Evolutionary conservation across 2,113 vertebrate species (phyloP).

Genomic region (Thomomys bottae): DNA sequence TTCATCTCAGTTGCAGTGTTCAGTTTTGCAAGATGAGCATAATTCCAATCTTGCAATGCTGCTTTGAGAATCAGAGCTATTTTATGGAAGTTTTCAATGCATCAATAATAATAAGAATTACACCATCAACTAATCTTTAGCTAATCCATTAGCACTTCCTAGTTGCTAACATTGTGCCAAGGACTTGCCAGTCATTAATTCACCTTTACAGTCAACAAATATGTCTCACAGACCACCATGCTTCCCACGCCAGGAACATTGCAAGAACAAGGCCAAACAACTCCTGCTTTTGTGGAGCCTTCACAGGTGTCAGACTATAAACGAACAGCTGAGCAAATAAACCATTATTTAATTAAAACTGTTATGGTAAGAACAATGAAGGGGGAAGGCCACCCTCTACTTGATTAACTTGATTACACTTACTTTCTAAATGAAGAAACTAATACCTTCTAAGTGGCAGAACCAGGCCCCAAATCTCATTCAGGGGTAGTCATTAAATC

Average conservation of each 20-base stretch:
- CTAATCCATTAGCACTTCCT: background rate
- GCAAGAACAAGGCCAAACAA: background rate
- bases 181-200: background rate
- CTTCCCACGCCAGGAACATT: background rate
- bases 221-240: background rate
- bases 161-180: background rate
- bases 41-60: background rate
- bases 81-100: background rate
- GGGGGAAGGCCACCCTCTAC: background rate
- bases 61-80: constrained; percentile 8
- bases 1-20: background rate
- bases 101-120: background rate
- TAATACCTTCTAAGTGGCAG: background rate
- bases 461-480: background rate
- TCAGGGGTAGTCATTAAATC: background rate
- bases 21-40: background rate
- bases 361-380: background rate
- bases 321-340: background rate
- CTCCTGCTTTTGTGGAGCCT: background rate
- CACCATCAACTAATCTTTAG: background rate
- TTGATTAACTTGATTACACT: background rate
- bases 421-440: background rate
- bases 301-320: background rate
- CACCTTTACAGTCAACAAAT: background rate
- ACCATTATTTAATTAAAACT: background rate